Evolutionary conservation across 2,888 invertebrate genomes (phyloP).

Genomic region (Ophion obscuratus): DNA sequence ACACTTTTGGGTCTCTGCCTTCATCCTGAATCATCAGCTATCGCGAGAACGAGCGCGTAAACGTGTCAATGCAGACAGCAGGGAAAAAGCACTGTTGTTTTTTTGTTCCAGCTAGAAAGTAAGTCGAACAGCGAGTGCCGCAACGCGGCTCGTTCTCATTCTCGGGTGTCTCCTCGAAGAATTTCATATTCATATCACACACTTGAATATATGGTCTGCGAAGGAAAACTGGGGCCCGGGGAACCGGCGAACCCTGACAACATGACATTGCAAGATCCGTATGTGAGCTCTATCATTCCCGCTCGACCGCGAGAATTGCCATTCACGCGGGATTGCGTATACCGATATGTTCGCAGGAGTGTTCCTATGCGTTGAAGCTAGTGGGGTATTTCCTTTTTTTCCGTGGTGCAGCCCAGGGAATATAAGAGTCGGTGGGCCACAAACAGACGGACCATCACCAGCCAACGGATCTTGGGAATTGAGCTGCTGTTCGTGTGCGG

Average conservation of each 20-base stretch:
- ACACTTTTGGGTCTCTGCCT: neutral
- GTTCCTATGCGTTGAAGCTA: neutral
- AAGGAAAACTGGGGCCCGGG: conserved; percentile 1
- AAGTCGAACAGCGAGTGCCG: conserved; percentile 14
- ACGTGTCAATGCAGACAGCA: neutral
- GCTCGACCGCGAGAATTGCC: conserved; percentile 46
- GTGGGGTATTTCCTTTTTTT: conserved; percentile 28
- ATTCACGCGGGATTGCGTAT: conserved; percentile 51
- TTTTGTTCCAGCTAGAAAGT: conserved; percentile 2
- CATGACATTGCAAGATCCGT: conserved; percentile 53
- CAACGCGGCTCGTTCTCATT: neutral
- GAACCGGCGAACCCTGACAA: conserved; percentile 40
- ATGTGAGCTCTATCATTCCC: conserved; percentile 51
- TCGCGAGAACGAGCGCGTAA: neutral
- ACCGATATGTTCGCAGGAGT: conserved; percentile 33
- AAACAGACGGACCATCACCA: conserved; percentile 27
- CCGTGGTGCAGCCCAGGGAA: conserved; percentile 17
- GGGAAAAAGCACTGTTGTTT: neutral
- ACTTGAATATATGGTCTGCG: conserved; percentile 26
- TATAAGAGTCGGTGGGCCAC: conserved; percentile 23
- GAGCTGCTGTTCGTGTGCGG: conserved; percentile 41
- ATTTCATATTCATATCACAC: conserved; percentile 61
- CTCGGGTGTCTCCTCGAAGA: conserved; percentile 33
- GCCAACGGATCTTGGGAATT: conserved; percentile 46
- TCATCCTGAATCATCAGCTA: neutral